Evolutionary conservation across 2,888 invertebrate species (phyloP), one percentile per base, ranked within the genome.

Genomic region (Tribolium freemani): DNA sequence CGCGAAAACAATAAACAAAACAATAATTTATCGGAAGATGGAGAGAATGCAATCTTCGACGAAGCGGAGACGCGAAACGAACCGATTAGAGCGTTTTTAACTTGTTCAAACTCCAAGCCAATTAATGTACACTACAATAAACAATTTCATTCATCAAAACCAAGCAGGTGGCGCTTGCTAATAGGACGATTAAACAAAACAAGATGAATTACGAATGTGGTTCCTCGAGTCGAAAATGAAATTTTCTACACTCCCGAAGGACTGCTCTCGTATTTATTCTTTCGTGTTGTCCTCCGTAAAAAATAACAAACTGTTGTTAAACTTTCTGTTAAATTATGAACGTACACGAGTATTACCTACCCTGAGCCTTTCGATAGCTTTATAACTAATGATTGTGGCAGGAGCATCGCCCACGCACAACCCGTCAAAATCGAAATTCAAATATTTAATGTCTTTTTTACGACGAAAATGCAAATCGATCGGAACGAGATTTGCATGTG

Each of bases 281-380:
- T 30, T 31, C 30, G 21, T 9, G 57, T 68, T 68, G 48, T 44
- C 4, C 46, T 10, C 38, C 16, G 38, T 26, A 10, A 68, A 30
- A 68, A 57, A 13, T 31, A 70, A 70, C 26, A 56, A 70, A 58
- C 21, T 44, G 56, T 58, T 66, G 57, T 72, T 58, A 61, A 72
- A 72, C 20, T 66, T 70, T 57, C 44, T 51, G 64, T 44, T 73
- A 64, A 69, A 69, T 73, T 73, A 69, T 73, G 60, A 54, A 72
- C 45, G 31, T 26, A 26, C 26, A 26, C 26, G 26, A 26, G 5
- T 26, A 26, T 26, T 5, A 26, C 26, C 2, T 1, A n/a, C n/a
- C n/a, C n/a, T 45, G 60, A 26, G 48, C 48, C 11, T 48, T 10
- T n/a, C 5, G 54, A 21, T 26, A 66, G 50, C 64, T 31, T 64